Evolutionary conservation across 2,113 vertebrate species (phyloP), one percentile per base, ranked within the genome.

Genomic region (Tragelaphus imberbis): DNA sequence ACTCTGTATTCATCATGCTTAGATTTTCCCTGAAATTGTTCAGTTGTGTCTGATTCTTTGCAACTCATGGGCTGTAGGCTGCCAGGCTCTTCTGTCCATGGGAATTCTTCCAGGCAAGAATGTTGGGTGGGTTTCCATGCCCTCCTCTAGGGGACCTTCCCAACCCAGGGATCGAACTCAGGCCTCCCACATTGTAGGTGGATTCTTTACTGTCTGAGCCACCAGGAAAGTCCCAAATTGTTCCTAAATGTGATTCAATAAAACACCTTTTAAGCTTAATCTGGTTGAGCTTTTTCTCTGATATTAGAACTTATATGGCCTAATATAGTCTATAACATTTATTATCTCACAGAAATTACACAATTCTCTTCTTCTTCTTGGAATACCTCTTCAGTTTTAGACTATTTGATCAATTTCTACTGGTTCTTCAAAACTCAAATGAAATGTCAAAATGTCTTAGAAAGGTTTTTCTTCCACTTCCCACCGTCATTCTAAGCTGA

Each of bases 171-270:
- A 68, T n/a, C 16, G 2, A 68, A 68, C 7, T 4, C 33, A 68
- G 63, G 63, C 2, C 63, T 68, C 30, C 1, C 33, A 68, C 15
- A 10, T 68, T 68, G 7, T 16, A n/a, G 33, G 63, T 0, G 0
- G 16, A n/a, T 68, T 68, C 33, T 68, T 68, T 19, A 19, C 16
- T 5, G 15, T 68, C 33, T 68, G 16, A 68, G 1, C 63, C 3
- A 68, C 7, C 16, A 68, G 63, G 7, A 33, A n/a, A n/a, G 7
- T 19, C 33, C 87, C 30, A 81, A 47, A 58, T 21, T 36, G 21
- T 30, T 4, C 30, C 65, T 79, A 10, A 33, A 80, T 55, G 3
- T 30, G 53, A 95, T 47, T 88, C 11, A 58, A 10, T 47, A 61
- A 91, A 36, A 68, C 36, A 59, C 4, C 40, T 77, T 77, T 27